Conservation (phyloP, 2,888 invertebrate genomes). For the Hanleya hanleyi region DNA sequence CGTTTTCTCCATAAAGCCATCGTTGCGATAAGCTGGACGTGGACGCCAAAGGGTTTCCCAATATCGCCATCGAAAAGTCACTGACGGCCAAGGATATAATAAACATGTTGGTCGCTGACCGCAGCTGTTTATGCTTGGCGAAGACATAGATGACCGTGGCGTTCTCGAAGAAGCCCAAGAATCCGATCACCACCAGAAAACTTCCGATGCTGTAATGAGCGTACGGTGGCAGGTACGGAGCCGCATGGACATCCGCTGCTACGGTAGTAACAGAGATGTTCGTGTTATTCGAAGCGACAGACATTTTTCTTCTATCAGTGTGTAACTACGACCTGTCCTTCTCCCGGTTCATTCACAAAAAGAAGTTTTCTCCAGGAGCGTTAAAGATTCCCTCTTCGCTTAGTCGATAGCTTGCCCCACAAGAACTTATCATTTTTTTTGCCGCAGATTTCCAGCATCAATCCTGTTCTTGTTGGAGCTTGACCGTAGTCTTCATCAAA, state of each 20-base stretch:
- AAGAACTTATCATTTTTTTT: too few species aligned
- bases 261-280: constrained; percentile 16
- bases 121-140: constrained; percentile 45
- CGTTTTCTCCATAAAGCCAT: constrained; percentile 44
- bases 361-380: too few species aligned
- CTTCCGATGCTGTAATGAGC: not conserved
- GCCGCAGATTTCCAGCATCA: too few species aligned
- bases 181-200: constrained; percentile 8
- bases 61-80: constrained; percentile 51
- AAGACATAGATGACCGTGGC: constrained; percentile 37
- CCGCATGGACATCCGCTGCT: not conserved
- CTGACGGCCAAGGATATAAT: constrained; percentile 50
- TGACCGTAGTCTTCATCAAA: too few species aligned
- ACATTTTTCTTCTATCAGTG: too few species aligned
- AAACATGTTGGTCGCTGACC: constrained; percentile 58
- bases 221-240: not conserved
- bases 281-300: too few species aligned
- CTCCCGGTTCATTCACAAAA: too few species aligned
- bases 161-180: constrained; percentile 36
- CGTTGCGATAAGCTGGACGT: constrained; percentile 39
- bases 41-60: constrained; percentile 41
- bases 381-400: too few species aligned
- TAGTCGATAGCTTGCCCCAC: too few species aligned
- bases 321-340: too few species aligned
- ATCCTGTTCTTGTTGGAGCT: too few species aligned